Evolutionary conservation across 2,797 vertebrate species (phyloP), one percentile per base, ranked within the genome.

Genomic region (Pitangus sulphuratus): DNA sequence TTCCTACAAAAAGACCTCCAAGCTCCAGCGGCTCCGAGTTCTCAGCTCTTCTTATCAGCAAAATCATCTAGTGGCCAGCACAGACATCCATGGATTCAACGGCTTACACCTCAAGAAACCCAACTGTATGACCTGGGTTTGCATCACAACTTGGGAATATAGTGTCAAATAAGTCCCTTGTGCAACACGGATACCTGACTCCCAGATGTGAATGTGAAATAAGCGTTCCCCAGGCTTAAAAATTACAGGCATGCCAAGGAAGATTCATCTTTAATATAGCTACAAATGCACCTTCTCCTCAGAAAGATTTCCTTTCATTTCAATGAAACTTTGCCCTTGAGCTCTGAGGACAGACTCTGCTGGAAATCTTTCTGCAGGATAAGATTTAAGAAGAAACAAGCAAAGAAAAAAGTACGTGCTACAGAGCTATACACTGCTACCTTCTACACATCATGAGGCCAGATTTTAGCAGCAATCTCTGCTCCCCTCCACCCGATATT

Each of bases 151-250:
- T 13, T 24, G 14, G 15, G 22, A 76, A 60, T 6, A 1, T 15
- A 0, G 2, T 8, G 40, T 30, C 16, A 4, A 25, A 28, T 6
- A 8, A 3, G 3, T 12, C 9, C 11, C 4, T 30, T 3, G 13
- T 3, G 22, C 0, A 4, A 65, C 74, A 51, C 30, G 0, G 0
- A 22, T 30, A 66, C 48, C n/a, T 0, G 6, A 61, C 44, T 28
- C 44, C 20, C 33, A 8, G 12, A 33, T 15, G 33, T 3, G 53
- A 84, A 2, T 3, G 39, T 6, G 20, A 70, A 62, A 24, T 21
- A 31, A 58, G 20, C 1, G 3, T 10, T 56, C 47, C 53, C 8
- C 1, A 3, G 20, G 56, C 48, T 16, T 20, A 24, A 50, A 53
- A 87, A 51, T 12, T 7, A 33, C 60, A 79, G 17, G 18, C 10